A percentile compares a stretch with the other conserved stretches of the same genome.
phyloP scores from a whole-genome alignment of 2,888 invertebrate genomes.

The Apamea crenata region DNA sequence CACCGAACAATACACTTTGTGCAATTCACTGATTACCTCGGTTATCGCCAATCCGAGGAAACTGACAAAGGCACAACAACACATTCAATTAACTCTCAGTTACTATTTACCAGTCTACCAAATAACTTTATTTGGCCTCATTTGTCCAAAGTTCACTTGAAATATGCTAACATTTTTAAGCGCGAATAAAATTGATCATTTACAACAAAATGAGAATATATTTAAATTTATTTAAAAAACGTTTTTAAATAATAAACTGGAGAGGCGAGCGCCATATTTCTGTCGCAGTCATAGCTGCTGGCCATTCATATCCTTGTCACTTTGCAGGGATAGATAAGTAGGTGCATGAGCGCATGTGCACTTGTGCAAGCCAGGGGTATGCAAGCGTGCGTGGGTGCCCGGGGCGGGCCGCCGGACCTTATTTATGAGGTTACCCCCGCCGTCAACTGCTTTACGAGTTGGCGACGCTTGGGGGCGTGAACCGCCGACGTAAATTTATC shows the following conservation, averaged over 20 bases:
- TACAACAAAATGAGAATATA: constrained; percentile 39
- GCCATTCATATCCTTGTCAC: constrained; percentile 60
- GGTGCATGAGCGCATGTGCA: constrained; percentile 59
- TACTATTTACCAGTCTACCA: neutral
- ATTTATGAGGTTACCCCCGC: constrained; percentile 80
- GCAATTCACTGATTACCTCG: constrained; percentile 36
- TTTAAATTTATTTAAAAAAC: constrained; percentile 44
- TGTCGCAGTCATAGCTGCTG: constrained; percentile 40
- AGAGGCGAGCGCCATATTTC: constrained; percentile 46
- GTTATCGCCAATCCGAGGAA: constrained; percentile 14
- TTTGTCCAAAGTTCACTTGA: constrained; percentile 28
- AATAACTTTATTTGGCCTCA: neutral
- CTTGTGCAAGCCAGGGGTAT: constrained; percentile 36
- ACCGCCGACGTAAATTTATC: constrained; percentile 81
- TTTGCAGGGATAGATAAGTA: constrained; percentile 55
- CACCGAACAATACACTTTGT: constrained; percentile 22
- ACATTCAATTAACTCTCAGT: constrained; percentile 14
- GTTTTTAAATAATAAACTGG: constrained; percentile 43
- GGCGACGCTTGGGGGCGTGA: constrained; percentile 81
- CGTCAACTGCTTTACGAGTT: constrained; percentile 83
- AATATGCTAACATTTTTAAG: constrained; percentile 32
- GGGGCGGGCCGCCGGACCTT: constrained; percentile 71
- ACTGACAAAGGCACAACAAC: constrained; percentile 14
- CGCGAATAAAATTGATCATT: constrained; percentile 31
- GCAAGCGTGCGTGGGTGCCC: constrained; percentile 65